These are phyloP conservation scores for Trinectes maculatus DNA, from an alignment of 2,113 vertebrate species.

Conservation along the genomic window DNA sequence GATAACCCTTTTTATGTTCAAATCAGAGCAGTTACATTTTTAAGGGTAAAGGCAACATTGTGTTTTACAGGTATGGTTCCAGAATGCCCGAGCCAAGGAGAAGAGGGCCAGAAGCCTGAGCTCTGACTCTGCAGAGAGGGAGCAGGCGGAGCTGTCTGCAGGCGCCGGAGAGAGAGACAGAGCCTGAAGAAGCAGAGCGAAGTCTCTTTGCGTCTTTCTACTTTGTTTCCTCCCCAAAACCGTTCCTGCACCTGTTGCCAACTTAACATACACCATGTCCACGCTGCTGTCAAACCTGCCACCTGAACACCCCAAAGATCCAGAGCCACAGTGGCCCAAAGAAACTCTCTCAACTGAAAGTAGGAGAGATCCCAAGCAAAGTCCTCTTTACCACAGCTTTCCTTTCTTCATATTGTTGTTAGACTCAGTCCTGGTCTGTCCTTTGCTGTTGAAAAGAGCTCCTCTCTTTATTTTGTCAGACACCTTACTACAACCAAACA, in stretches of 20 bases:
- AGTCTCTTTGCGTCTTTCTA: constrained; percentile 37
- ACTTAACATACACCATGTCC: constrained; percentile 55
- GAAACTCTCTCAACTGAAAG: constrained; percentile 86
- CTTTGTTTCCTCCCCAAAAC: constrained; percentile 42
- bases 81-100: constrained; percentile 96
- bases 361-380: constrained; percentile 74
- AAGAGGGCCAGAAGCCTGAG: constrained; percentile 89
- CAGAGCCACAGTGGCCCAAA: constrained; percentile 77
- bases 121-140: constrained; percentile 75
- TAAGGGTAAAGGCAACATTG: not conserved
- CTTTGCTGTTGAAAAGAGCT: constrained; percentile 64
- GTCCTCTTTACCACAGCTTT: constrained; percentile 63
- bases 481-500: constrained; percentile 75
- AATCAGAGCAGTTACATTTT: not conserved
- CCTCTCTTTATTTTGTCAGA: constrained; percentile 52
- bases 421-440: constrained; percentile 52
- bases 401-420: constrained; percentile 59
- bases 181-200: constrained; percentile 66
- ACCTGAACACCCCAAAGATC: constrained; percentile 78
- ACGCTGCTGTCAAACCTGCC: constrained; percentile 73
- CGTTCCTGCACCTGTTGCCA: constrained; percentile 44
- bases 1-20: rapidly evolving
- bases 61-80: constrained; percentile 90
- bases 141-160: constrained; percentile 82
- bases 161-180: constrained; percentile 90